Conservation (phyloP, 2,888 invertebrate genomes). For the Tortricodes alternella region DNA sequence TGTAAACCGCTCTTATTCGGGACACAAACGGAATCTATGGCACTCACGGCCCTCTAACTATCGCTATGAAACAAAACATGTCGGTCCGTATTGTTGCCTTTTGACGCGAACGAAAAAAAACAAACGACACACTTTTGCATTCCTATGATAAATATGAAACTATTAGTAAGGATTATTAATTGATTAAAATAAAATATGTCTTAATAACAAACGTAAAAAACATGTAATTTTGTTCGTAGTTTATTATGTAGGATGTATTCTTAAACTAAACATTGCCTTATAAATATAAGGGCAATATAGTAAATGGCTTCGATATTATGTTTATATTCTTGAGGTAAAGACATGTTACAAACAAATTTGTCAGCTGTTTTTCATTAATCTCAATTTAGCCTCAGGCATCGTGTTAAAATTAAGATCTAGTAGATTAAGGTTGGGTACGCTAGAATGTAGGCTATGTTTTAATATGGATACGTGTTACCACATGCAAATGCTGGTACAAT, state of each 20-base stretch:
- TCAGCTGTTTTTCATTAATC: slow-evolving; percentile 25
- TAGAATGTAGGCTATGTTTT: not conserved
- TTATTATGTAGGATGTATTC: too few species aligned
- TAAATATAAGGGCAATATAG: not conserved
- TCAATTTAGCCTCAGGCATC: slow-evolving; percentile 10
- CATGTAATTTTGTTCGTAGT: too few species aligned
- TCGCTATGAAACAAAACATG: too few species aligned
- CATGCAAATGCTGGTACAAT: too few species aligned
- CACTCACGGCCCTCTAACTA: too few species aligned
- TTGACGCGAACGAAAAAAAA: too few species aligned
- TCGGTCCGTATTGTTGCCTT: too few species aligned
- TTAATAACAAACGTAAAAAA: not conserved
- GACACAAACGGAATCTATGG: too few species aligned
- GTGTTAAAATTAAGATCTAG: slow-evolving; percentile 21
- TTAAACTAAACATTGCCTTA: not conserved
- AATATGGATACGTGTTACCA: not conserved
- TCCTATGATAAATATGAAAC: too few species aligned
- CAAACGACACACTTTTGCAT: too few species aligned
- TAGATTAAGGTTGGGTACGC: slow-evolving; percentile 8
- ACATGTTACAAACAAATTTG: not conserved
- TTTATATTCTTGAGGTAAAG: not conserved
- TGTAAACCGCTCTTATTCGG: too few species aligned
- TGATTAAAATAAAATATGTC: not conserved
- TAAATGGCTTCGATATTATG: not conserved
- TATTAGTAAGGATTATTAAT: too few species aligned